Percentiles rank a stretch among this genome's conserved stretches.
Conservation (phyloP, 2,113 vertebrate genomes). For the Equus przewalskii region DNA sequence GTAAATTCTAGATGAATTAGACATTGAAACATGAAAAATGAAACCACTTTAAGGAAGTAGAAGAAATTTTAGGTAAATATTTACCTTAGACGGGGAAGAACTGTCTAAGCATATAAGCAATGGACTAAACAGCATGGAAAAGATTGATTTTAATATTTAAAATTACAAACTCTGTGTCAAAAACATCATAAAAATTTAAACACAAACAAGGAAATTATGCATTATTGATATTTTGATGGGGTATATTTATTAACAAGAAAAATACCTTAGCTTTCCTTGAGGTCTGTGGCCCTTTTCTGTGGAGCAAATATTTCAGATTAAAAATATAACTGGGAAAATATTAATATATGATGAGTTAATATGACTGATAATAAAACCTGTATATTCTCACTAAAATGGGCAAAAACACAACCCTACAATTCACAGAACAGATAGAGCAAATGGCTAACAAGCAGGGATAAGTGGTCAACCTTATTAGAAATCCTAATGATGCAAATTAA, state of each 20-base stretch:
- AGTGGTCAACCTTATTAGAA: constrained; percentile 39
- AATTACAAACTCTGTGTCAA: constrained; percentile 67
- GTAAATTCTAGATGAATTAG: constrained; percentile 48
- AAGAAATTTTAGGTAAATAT: constrained; percentile 60
- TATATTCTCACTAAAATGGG: constrained; percentile 61
- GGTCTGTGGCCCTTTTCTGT: constrained; percentile 45
- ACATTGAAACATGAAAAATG: constrained; percentile 36
- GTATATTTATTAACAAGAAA: constrained; percentile 75
- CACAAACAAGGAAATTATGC: constrained; percentile 54
- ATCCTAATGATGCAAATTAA: constrained; percentile 51
- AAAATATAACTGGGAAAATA: constrained; percentile 75
- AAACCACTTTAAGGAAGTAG: constrained; percentile 14
- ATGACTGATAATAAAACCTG: constrained; percentile 71
- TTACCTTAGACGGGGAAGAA: neutral
- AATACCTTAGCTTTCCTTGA: constrained; percentile 57
- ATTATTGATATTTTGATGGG: constrained; percentile 71
- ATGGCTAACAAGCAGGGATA: constrained; percentile 43
- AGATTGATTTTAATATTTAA: constrained; percentile 78
- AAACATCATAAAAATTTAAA: constrained; percentile 77
- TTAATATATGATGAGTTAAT: constrained; percentile 77
- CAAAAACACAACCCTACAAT: constrained; percentile 64
- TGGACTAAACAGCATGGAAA: constrained; percentile 24
- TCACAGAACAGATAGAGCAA: constrained; percentile 47
- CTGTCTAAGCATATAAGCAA: neutral
- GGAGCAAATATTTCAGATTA: constrained; percentile 72